phyloP scores from a whole-genome alignment of 2,113 vertebrate species.

The Heterotilapia buettikoferi region DNA sequence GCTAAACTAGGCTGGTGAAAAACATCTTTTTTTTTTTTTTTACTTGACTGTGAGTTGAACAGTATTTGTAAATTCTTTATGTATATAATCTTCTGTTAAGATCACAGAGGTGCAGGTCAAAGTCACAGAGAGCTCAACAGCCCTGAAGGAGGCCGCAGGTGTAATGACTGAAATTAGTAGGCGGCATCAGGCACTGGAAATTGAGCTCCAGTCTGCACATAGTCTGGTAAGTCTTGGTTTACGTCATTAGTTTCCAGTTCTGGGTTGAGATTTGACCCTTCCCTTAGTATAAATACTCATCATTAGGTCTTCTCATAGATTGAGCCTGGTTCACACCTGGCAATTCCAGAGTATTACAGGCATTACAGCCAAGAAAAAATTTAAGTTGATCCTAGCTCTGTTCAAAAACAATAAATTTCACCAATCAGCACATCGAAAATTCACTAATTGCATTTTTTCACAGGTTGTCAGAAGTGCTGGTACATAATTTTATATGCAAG shows the following conservation, averaged over 20 bases:
- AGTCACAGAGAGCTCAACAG: slow-evolving; percentile 70
- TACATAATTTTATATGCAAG: neutral
- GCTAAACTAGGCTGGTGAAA: neutral
- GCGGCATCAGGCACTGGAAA: slow-evolving; percentile 76
- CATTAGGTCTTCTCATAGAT: neutral
- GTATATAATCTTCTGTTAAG: slow-evolving; percentile 55
- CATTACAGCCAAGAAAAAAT: neutral
- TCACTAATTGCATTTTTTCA: neutral
- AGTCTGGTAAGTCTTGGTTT: slow-evolving; percentile 73
- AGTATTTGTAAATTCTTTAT: neutral
- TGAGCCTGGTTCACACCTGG: neutral
- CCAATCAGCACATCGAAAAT: neutral
- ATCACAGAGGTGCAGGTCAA: slow-evolving; percentile 70
- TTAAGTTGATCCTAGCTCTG: neutral
- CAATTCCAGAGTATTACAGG: neutral
- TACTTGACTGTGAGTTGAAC: neutral
- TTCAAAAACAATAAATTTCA: neutral
- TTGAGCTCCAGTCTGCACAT: slow-evolving; percentile 81
- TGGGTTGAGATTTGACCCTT: neutral
- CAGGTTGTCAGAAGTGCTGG: neutral
- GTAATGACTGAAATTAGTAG: slow-evolving; percentile 72
- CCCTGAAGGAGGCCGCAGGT: slow-evolving; percentile 73
- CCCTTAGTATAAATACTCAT: neutral
- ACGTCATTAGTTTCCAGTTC: neutral
- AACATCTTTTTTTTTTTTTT: neutral